Evolutionary conservation across 2,113 vertebrate species (phyloP), one percentile per base, ranked within the genome.

Genomic region (Cochlearius cochlearius): DNA sequence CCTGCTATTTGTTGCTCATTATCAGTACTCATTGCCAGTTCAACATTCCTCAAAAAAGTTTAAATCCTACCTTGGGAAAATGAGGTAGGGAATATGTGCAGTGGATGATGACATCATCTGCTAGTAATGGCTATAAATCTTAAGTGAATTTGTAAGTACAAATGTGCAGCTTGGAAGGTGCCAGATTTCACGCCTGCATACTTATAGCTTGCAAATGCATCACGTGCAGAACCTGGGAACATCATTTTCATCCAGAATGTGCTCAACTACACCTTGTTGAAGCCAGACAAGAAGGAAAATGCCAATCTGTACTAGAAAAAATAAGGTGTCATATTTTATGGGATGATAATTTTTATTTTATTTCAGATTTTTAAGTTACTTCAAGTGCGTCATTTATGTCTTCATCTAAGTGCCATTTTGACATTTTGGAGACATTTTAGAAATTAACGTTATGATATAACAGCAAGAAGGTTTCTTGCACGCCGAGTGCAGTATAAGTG

Each of bases 61-160:
- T 96, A 97, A 98, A 98, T 97, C 88, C 94, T 92, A 95, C 93
- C 87, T 94, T 55, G 85, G 97, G 98, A 98, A 97, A 98, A 97
- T 49, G 94, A 98, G 83, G 96, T 94, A 97, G 95, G 80, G 94
- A 96, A 95, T 97, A 90, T 90, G 67, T 96, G 89, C 90, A 88
- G 92, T 3, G 14, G 41, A 17, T 95, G 97, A 96, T 98, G 97
- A 98, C 93, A 97, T 98, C 98, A 98, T 95, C 95, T 97, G 86
- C 69, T 94, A 92, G 91, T 68, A 94, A 95, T 78, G 88, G 74
- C 72, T 94, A 43, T 98, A 97, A 98, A 97, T 97, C 92, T 92
- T 88, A 49, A 95, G 79, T 58, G 90, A 97, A 97, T 96, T 94
- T 90, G 39, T 94, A 93, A 90, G 71, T 94, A 94, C 76, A 97